Base-by-base conservation (phyloP, 2,888 invertebrate genomes). In the Phrixothrix hirtus region DNA sequence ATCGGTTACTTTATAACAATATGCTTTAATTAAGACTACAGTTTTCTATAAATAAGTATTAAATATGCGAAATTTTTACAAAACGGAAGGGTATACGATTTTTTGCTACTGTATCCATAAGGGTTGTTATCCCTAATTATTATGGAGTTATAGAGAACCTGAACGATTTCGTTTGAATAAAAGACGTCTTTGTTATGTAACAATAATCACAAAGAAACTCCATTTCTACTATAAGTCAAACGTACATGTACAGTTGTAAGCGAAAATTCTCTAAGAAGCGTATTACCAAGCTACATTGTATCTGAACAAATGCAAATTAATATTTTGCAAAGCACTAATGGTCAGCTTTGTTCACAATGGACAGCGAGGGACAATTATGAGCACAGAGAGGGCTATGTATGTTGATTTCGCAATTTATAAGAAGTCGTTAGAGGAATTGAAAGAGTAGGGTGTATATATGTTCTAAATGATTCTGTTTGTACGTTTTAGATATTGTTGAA, bases 181-280 rank as follows among this genome's bases (percentile, higher is more conserved):
- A 7, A 21, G 7, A 3, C 21, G 34, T 54, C 42, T 55, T 60
- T 60, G 60, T 60, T 52, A 52, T 41, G 39, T 41, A 44, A 58
- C 47, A 32, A 48, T 43, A 56, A 54, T 60, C 60, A 58, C 58
- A 58, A 55, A 60, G 58, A 58, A 58, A 53, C 57, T 51, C 50
- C 50, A 41, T 51, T 52, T 55, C 59, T 58, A 63, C 7, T 63
- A 57, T 61, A 63, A 63, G 59, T 63, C 58, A 62, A 62, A 61
- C 57, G 58, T 48, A 43, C 43, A 42, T 51, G n/a, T n/a, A n/a
- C n/a, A n/a, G n/a, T n/a, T n/a, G n/a, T 47, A 46, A 54, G 29
- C 53, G 48, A 30, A 16, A 25, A 38, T 35, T 32, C 48, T 41
- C 29, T n/a, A 3, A 21, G 21, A 21, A 21, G 21, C 7, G 45